Evolutionary conservation across 30 jellyfish, hydroid and myxozoan species (phyloP).

Genomic region (Catostylus mosaicus): DNA sequence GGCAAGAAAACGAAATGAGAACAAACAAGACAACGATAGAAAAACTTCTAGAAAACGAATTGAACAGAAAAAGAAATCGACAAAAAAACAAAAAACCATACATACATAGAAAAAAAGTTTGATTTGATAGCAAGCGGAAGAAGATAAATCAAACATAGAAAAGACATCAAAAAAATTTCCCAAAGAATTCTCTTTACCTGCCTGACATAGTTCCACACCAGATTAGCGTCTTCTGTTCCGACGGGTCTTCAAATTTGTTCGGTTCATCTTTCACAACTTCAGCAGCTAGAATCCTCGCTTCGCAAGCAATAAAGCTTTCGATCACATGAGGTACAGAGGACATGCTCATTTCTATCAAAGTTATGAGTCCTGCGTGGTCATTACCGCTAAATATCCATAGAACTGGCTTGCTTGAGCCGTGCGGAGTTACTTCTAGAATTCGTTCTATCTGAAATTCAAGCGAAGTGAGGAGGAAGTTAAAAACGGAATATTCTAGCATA

Average conservation of each 20-base stretch:
- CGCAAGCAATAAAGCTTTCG: constrained; percentile 88
- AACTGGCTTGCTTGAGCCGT: constrained; percentile 64
- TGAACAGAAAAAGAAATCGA: too few species aligned
- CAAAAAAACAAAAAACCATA: too few species aligned
- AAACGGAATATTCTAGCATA: too few species aligned
- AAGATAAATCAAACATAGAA: too few species aligned
- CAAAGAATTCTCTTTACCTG: constrained; percentile 44
- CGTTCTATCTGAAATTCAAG: constrained; percentile 78
- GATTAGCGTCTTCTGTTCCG: constrained; percentile 29
- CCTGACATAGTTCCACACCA: constrained; percentile 99
- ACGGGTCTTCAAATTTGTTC: constrained; percentile 44
- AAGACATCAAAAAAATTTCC: too few species aligned
- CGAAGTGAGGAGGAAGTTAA: too few species aligned
- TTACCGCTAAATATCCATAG: constrained; percentile 94
- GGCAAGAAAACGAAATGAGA: too few species aligned
- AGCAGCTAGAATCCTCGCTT: constrained; percentile 89
- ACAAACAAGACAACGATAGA: too few species aligned
- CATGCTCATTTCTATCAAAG: constrained; percentile 91
- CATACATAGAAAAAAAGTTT: too few species aligned
- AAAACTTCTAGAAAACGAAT: too few species aligned
- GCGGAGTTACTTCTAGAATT: constrained; percentile 75
- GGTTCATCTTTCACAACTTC: constrained; percentile 70
- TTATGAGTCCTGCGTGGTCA: constrained; percentile 90
- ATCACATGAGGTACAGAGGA: constrained; percentile 75
- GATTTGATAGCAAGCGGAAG: too few species aligned